Percentiles rank a stretch among this genome's conserved stretches.
These are phyloP conservation scores for Melanotaenia trifasciata DNA, from an alignment of 2,797 vertebrate species.

Conservation along the genomic window DNA sequence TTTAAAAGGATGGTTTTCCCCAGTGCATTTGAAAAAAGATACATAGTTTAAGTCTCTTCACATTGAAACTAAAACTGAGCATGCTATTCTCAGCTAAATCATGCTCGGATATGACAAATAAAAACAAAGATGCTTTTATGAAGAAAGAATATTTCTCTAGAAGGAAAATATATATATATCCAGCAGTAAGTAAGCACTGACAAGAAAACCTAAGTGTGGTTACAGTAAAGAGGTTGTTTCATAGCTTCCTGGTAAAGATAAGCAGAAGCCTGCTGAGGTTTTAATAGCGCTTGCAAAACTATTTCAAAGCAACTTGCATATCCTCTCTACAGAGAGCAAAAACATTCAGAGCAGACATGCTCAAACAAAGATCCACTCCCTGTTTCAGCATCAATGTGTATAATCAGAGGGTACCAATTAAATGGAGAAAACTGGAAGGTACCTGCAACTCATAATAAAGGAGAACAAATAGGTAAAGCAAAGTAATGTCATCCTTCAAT, in stretches of 20 bases:
- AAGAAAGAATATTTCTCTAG: neutral
- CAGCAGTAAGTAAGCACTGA: slow-evolving; percentile 21
- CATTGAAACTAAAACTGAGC: neutral
- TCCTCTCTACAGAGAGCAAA: slow-evolving; percentile 56
- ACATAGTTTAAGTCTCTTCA: neutral
- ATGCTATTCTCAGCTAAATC: neutral
- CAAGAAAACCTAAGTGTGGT: slow-evolving; percentile 51
- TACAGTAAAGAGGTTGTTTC: slow-evolving; percentile 68
- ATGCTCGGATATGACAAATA: neutral
- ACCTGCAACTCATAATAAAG: slow-evolving; percentile 45
- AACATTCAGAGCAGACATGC: neutral
- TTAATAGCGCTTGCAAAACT: slow-evolving; percentile 45
- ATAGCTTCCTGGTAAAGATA: slow-evolving; percentile 74
- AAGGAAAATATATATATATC: neutral
- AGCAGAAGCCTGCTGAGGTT: slow-evolving; percentile 59
- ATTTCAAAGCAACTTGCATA: slow-evolving; percentile 50
- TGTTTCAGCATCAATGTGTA: neutral
- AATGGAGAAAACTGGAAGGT: slow-evolving; percentile 11
- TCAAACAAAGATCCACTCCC: slow-evolving; percentile 4
- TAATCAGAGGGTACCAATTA: neutral
- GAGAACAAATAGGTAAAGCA: neutral
- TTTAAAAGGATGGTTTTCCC: neutral
- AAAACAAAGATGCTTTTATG: too few species aligned
- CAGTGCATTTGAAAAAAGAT: neutral
- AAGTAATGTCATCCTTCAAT: neutral